phyloP scores from a whole-genome alignment of 2,797 vertebrate genomes.

The Miichthys miiuy region DNA sequence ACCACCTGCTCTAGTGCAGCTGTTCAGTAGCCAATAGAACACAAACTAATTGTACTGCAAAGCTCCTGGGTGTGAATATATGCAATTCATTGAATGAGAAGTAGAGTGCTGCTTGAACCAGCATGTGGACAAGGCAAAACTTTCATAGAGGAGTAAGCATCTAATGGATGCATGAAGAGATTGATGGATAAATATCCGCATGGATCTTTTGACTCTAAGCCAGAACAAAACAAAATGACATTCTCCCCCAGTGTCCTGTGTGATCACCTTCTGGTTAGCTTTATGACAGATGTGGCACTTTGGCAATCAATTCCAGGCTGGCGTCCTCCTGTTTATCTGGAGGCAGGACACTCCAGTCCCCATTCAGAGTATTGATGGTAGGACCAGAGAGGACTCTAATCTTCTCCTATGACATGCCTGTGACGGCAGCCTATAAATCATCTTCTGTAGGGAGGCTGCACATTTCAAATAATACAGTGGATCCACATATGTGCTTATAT shows the following conservation, averaged over 20 bases:
- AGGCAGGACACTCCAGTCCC: constrained; percentile 43
- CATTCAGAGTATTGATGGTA: constrained; percentile 62
- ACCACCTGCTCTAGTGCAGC: constrained; percentile 68
- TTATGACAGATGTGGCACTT: constrained; percentile 62
- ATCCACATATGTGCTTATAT: not conserved
- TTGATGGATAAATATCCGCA: constrained; percentile 26
- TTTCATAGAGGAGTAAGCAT: constrained; percentile 6
- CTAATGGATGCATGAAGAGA: constrained; percentile 18
- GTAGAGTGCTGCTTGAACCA: constrained; percentile 21
- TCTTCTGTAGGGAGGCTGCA: constrained; percentile 20
- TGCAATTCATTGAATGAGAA: constrained; percentile 38
- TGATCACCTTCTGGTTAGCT: constrained; percentile 52
- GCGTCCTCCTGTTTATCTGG: constrained; percentile 52
- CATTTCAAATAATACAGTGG: not conserved
- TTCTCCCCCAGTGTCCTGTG: constrained; percentile 22
- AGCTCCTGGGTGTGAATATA: constrained; percentile 49
- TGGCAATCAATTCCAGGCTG: constrained; percentile 57
- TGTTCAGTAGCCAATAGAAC: constrained; percentile 51
- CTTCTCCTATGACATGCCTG: constrained; percentile 43
- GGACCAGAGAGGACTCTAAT: constrained; percentile 57
- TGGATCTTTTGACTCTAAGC: constrained; percentile 35
- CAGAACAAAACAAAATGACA: constrained; percentile 25
- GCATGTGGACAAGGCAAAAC: not conserved
- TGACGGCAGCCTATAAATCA: constrained; percentile 57
- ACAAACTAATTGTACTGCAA: constrained; percentile 56